Evolutionary conservation across 1,140 invertebrate species (phyloP), one percentile per base, ranked within the genome.

Genomic region (Aphaenogaster rudis): DNA sequence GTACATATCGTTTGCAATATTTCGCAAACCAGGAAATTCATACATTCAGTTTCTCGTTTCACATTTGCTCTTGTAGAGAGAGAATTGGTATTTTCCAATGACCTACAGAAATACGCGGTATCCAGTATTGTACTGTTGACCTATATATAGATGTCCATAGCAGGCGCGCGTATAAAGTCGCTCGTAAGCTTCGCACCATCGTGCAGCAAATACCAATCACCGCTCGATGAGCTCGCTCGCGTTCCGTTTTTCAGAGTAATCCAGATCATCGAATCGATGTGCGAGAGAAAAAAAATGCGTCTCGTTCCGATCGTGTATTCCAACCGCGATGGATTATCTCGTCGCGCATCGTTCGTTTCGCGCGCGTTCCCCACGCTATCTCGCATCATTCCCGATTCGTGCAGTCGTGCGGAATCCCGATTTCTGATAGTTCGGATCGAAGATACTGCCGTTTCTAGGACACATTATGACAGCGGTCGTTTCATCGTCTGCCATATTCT

Each of bases 201-300:
- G 59, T 39, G 71, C 52, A 48, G n/a, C 48, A 52, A 59, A 52
- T 36, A 86, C 69, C 67, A 66, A 59, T 84, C 67, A 57, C 64
- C 63, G 28, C 13, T 59, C 45, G 52, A 84, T 84, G 80, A 82
- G 67, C 67, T 61, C 57, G 54, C 69, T 76, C 57, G 54, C 36
- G 54, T 74, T 48, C 28, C 69, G 54, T 74, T 74, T 74, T 84
- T 15, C 28, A 45, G 3, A 42, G 42, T 74, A 84, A 84, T 76
- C 80, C 80, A 74, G 80, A 84, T 84, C 80, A 84, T 84, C 80
- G 69, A 84, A 84, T 84, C 28, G 80, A 28, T 61, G 52, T 2
- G 21, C 17, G 17, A 45, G 50, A 28, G 28, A 11, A n/a, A 13
- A 66, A 33, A 33, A 69, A 28, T 28, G 9, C 33, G 15, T 33